Evolutionary conservation across 2,888 invertebrate species (phyloP).

Genomic region (Hedychridium roseum): DNA sequence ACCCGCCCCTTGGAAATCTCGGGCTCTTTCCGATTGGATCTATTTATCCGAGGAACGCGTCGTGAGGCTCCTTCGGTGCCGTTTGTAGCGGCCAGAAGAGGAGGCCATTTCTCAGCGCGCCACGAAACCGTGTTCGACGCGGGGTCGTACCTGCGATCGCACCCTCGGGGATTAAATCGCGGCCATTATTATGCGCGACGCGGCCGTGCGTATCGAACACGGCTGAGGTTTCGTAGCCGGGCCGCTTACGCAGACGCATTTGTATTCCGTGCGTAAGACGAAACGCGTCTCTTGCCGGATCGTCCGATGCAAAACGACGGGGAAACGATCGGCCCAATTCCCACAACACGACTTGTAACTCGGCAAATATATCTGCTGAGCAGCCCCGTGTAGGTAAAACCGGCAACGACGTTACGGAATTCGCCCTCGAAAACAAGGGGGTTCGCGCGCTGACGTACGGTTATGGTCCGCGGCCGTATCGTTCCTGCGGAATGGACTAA

Average conservation of each 20-base stretch:
- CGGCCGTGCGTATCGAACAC: conserved; percentile 36
- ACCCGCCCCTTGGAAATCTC: too few species aligned
- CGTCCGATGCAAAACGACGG: conserved; percentile 36
- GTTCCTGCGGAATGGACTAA: conserved; percentile 22
- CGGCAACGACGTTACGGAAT: conserved; percentile 25
- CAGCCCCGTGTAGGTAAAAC: conserved; percentile 15
- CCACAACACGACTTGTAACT: conserved; percentile 30
- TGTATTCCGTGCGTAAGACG: conserved; percentile 37
- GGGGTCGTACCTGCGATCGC: conserved; percentile 25
- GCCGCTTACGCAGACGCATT: conserved; percentile 27
- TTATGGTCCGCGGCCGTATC: conserved; percentile 21
- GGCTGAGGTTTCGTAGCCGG: conserved; percentile 33
- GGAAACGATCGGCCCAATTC: conserved; percentile 33
- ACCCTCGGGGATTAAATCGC: conserved; percentile 33
- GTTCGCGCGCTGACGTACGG: conserved; percentile 31
- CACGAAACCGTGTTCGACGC: conserved; percentile 15
- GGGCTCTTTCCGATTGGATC: too few species aligned
- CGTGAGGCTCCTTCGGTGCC: too few species aligned
- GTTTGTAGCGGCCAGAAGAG: too few species aligned
- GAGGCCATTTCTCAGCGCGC: too few species aligned
- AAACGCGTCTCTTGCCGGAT: conserved; percentile 11
- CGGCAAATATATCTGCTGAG: conserved; percentile 23
- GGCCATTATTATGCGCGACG: conserved; percentile 40
- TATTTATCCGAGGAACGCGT: too few species aligned
- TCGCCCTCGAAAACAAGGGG: conserved; percentile 26